Evolutionary conservation across 2,113 vertebrate species (phyloP).

Genomic region (Bos indicus): DNA sequence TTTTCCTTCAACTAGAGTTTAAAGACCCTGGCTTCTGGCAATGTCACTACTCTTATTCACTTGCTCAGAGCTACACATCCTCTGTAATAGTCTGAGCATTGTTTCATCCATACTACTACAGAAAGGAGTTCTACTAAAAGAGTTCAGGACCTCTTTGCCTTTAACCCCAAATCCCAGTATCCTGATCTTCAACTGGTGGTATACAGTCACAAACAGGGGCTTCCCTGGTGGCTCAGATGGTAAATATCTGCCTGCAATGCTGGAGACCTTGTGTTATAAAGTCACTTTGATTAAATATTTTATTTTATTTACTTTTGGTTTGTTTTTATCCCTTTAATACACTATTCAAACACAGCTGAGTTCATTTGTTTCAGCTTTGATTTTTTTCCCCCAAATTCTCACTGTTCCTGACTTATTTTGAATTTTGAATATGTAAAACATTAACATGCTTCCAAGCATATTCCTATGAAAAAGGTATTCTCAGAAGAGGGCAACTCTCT

Average conservation of each 20-base stretch:
- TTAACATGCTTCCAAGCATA: neutral
- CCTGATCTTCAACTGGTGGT: neutral
- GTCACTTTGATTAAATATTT: neutral
- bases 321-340: neutral
- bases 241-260: neutral
- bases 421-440: neutral
- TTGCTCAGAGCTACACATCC: neutral
- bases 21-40: neutral
- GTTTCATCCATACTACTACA: neutral
- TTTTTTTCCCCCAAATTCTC: neutral
- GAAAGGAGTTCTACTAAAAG: neutral
- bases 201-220: neutral
- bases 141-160: neutral
- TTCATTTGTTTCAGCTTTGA: neutral
- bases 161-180: neutral
- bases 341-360: neutral
- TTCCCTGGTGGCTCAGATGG: neutral
- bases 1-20: neutral
- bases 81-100: neutral
- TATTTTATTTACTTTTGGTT: neutral
- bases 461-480: neutral
- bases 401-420: neutral
- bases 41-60: neutral
- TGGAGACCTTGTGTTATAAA: neutral
- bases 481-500: neutral